These are phyloP conservation scores for Blastomussa wellsi DNA, from an alignment of 92 coral and sea anemone species.

Conservation along the genomic window DNA sequence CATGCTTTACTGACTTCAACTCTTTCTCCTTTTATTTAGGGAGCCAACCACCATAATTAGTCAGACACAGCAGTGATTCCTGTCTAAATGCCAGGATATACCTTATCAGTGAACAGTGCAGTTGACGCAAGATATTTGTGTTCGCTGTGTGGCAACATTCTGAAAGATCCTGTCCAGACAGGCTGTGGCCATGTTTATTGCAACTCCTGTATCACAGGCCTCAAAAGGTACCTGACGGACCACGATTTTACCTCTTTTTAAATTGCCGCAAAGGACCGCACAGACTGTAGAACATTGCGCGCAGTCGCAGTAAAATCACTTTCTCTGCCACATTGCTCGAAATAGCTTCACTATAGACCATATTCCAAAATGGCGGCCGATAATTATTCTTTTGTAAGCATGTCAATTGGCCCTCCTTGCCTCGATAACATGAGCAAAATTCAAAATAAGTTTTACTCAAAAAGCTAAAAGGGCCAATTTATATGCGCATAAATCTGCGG, in stretches of 20 bases:
- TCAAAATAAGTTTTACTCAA: too few species aligned
- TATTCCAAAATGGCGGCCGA: too few species aligned
- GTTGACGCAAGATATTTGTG: constrained; percentile 34
- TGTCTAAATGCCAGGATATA: constrained; percentile 23
- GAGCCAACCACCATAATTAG: background rate
- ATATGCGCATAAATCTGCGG: too few species aligned
- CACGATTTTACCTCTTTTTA: background rate
- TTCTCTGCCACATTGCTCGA: background rate
- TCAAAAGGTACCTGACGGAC: constrained; percentile 7
- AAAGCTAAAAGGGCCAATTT: too few species aligned
- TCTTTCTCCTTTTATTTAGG: background rate
- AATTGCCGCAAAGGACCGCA: background rate
- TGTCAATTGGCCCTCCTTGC: too few species aligned
- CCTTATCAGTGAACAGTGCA: background rate
- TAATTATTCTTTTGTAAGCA: too few species aligned
- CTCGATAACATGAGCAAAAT: too few species aligned
- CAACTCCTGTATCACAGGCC: constrained; percentile 24
- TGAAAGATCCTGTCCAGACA: constrained; percentile 44
- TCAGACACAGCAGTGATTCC: background rate
- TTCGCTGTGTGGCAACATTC: constrained; percentile 11
- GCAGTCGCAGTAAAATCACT: too few species aligned
- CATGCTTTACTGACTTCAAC: background rate
- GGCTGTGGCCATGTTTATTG: constrained; percentile 48
- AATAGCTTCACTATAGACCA: too few species aligned
- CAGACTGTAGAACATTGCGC: too few species aligned